phyloP scores from a whole-genome alignment of 1,140 invertebrate genomes.

The Brachionus angularis region DNA sequence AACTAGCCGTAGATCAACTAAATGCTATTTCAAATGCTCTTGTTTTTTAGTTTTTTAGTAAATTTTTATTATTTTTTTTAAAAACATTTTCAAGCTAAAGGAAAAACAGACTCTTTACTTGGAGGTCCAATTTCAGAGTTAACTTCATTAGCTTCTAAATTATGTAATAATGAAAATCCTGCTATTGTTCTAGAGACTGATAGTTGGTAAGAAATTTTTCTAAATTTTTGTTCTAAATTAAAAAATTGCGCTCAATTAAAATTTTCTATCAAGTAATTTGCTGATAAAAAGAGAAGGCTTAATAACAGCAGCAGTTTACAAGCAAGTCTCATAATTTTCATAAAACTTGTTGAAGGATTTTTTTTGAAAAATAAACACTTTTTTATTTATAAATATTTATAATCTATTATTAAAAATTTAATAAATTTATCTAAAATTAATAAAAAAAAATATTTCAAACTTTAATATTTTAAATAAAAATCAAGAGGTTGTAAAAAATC shows the following conservation, averaged over 20 bases:
- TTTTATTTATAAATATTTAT: too few relatives aligned
- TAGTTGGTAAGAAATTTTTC: constrained; percentile 8
- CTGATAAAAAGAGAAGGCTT: constrained; percentile 25
- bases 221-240: neutral
- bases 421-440: too few relatives aligned
- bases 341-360: neutral
- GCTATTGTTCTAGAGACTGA: constrained; percentile 39
- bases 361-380: too few relatives aligned
- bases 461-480: too few relatives aligned
- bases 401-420: too few relatives aligned
- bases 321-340: constrained; percentile 19
- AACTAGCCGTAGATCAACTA: constrained; percentile 4
- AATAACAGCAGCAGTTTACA: constrained; percentile 38
- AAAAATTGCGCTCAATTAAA: neutral
- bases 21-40: constrained; percentile 14
- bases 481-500: too few relatives aligned
- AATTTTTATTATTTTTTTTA: neutral
- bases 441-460: too few relatives aligned
- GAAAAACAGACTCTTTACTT: constrained; percentile 15
- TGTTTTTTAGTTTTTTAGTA: neutral
- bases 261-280: constrained; percentile 22
- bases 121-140: constrained; percentile 34
- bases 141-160: constrained; percentile 27
- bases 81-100: constrained; percentile 27
- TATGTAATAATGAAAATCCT: constrained; percentile 30